A percentile compares a stretch with the other conserved stretches of the same genome.
These are phyloP conservation scores for Sphaeramia orbicularis DNA, from an alignment of 2,797 vertebrate genomes.

Conservation along the genomic window DNA sequence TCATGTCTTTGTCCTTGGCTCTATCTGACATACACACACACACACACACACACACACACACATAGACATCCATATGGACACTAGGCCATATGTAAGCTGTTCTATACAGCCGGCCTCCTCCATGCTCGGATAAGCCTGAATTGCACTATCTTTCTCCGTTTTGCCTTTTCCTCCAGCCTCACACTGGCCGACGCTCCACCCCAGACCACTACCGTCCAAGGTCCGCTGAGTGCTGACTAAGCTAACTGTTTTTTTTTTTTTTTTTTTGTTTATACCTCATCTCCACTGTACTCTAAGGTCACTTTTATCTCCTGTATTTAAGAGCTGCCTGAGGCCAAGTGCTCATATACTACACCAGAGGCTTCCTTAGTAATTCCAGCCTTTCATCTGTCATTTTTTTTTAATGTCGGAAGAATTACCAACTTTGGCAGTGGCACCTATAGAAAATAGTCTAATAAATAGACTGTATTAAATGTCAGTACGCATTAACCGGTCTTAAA, in stretches of 20 bases:
- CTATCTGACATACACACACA: neutral
- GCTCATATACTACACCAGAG: neutral
- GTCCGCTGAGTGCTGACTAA: constrained; percentile 64
- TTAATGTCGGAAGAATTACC: constrained; percentile 18
- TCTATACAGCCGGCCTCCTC: constrained; percentile 20
- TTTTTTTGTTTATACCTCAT: constrained; percentile 65
- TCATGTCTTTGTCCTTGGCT: neutral
- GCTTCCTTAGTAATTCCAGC: constrained; percentile 2
- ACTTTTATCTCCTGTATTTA: constrained; percentile 48
- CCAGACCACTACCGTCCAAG: constrained; percentile 43
- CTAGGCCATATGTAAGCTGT: constrained; percentile 26
- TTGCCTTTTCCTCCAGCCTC: constrained; percentile 31
- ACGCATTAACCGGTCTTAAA: constrained; percentile 36
- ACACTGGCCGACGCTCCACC: constrained; percentile 39
- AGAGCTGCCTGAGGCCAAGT: constrained; percentile 20
- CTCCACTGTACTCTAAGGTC: constrained; percentile 35
- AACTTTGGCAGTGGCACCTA: constrained; percentile 31
- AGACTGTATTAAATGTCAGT: constrained; percentile 25
- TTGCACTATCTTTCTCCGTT: constrained; percentile 39
- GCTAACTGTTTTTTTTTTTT: constrained; percentile 58
- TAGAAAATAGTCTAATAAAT: constrained; percentile 18
- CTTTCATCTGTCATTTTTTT: neutral
- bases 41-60: constrained; percentile 14
- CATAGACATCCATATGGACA: constrained; percentile 49
- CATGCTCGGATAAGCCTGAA: constrained; percentile 44